A percentile compares a stretch with the other conserved stretches of the same genome.
These are phyloP conservation scores for Rhabditophanes sp. DNA, from an alignment of 2,888 invertebrate genomes.

Conservation along the genomic window DNA sequence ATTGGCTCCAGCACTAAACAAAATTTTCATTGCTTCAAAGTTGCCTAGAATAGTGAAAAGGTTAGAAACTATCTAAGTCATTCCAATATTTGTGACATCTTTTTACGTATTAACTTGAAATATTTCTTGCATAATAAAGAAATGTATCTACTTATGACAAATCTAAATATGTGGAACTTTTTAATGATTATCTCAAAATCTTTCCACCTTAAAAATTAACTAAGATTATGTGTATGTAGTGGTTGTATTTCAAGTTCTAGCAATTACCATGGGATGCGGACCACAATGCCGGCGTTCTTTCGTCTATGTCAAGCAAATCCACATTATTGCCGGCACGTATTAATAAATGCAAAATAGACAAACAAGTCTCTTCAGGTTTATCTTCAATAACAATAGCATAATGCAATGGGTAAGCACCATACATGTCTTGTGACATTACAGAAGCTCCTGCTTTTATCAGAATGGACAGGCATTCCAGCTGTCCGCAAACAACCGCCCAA, in stretches of 20 bases:
- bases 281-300: slow-evolving; percentile 84
- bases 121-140: too few species aligned
- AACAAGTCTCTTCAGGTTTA: slow-evolving; percentile 15
- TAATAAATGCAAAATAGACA: slow-evolving; percentile 25
- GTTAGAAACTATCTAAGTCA: not conserved
- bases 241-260: too few species aligned
- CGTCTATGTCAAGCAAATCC: slow-evolving; percentile 74
- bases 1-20: slow-evolving; percentile 70
- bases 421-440: slow-evolving; percentile 2
- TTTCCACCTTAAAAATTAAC: too few species aligned
- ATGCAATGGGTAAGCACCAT: slow-evolving; percentile 85
- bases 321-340: slow-evolving; percentile 56
- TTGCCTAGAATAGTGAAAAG: slow-evolving; percentile 57
- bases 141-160: too few species aligned
- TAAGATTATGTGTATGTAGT: too few species aligned
- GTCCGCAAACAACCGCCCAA: slow-evolving; percentile 67
- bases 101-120: too few species aligned
- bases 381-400: slow-evolving; percentile 73
- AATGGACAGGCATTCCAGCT: slow-evolving; percentile 9
- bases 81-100: not conserved
- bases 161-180: too few species aligned
- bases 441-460: slow-evolving; percentile 7
- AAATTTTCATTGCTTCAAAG: slow-evolving; percentile 69
- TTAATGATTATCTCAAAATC: too few species aligned
- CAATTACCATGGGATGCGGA: slow-evolving; percentile 80